Percentiles rank a stretch among this genome's conserved stretches.
Conservation (phyloP, 2,113 vertebrate species). For the Helogale parvula region DNA sequence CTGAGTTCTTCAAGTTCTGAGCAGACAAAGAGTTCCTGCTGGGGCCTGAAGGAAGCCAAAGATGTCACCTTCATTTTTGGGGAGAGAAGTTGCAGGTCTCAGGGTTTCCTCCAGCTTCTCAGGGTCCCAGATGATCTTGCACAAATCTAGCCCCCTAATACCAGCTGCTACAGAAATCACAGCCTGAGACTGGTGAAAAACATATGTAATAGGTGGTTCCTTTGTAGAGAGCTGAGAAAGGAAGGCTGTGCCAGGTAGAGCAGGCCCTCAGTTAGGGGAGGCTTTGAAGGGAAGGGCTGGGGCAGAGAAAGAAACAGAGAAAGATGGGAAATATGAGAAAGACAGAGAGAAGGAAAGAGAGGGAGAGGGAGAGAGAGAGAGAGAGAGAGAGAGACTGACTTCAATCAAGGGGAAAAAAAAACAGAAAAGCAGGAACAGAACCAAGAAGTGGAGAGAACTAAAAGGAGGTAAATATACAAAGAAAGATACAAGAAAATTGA, state of each 20-base stretch:
- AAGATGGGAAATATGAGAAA: not conserved
- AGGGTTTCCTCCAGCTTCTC: not conserved
- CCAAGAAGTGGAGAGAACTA: not conserved
- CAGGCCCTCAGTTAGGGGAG: not conserved
- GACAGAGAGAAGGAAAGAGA: not conserved
- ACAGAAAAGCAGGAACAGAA: constrained; percentile 1
- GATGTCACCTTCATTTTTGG: not conserved
- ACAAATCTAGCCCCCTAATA: not conserved
- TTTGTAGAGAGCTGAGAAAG: not conserved
- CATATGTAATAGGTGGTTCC: not conserved
- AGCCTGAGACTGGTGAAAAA: not conserved
- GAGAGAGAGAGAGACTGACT: not conserved
- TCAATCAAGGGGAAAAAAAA: not conserved
- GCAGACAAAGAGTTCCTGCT: not conserved
- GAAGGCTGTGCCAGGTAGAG: not conserved
- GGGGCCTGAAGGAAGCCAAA: not conserved
- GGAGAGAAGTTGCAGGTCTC: not conserved
- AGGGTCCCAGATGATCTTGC: not conserved
- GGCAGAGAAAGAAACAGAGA: not conserved
- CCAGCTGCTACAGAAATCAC: not conserved
- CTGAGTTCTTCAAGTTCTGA: not conserved
- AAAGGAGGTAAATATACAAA: not conserved
- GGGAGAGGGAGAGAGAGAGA: too few relatives aligned
- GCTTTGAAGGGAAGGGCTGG: not conserved
- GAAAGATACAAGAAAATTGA: not conserved